Evolutionary conservation across 2,888 invertebrate genomes (phyloP), one percentile per base, ranked within the genome.

Genomic region (Saturnia japonica): DNA sequence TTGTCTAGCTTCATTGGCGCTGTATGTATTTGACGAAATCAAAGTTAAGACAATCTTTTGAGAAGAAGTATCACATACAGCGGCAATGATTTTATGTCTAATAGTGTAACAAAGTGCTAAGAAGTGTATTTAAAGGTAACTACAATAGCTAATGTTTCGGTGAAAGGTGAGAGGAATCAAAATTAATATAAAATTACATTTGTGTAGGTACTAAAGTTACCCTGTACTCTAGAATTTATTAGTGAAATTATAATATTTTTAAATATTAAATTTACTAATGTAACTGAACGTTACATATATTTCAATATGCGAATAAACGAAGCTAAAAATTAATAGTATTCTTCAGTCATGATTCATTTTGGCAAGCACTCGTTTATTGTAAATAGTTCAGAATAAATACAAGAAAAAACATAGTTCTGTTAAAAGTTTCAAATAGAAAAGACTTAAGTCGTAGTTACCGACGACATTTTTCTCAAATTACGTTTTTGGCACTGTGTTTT

Each of bases 141-240:
- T 89, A 88, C 86, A 88, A n/a, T n/a, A n/a, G n/a, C n/a, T 54
- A 54, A 14, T 34, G 6, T 19, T 47, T 90, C 85, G 77, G 91
- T 93, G 92, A 90, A 88, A 86, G 89, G 78, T 84, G 92, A 92
- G 91, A 89, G 84, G 91, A 80, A 85, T 89, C 86, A 82, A 91
- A 93, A 93, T 82, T 83, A 91, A 82, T 85, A 88, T 57, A 57
- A 57, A n/a, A n/a, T n/a, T n/a, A n/a, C n/a, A n/a, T 85, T 87
- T 83, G 91, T 91, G 91, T 91, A 87, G n/a, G 34, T 34, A 4
- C 89, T 93, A 93, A 90, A 85, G 89, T 93, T 94, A 94, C 94
- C 94, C 94, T 94, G 94, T 94, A 91, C 88, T 91, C 92, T 93
- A 93, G 92, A 91, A 91, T 93, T 86, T 90, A 91, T 88, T 90